Percentiles rank a stretch among this genome's conserved stretches.
phyloP scores from a whole-genome alignment of 1,140 invertebrate genomes.

The Yoshiicerus persimilis region DNA sequence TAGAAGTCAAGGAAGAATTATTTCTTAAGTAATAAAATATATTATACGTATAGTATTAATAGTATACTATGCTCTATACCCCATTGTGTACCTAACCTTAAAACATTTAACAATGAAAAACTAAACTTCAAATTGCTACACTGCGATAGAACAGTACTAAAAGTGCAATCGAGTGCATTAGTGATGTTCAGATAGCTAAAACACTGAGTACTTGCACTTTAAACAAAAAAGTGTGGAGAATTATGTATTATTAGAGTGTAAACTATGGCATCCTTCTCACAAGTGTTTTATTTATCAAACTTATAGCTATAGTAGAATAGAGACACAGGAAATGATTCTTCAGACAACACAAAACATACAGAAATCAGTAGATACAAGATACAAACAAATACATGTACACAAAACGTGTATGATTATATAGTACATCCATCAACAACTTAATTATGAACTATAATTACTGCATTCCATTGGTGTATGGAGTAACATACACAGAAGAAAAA shows the following conservation, averaged over 20 bases:
- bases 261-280: conserved; percentile 14
- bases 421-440: neutral
- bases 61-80: too few relatives aligned
- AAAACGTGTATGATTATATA: too few relatives aligned
- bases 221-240: neutral
- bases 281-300: neutral
- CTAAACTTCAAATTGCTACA: neutral
- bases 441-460: neutral
- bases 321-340: neutral
- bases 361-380: neutral
- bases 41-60: neutral
- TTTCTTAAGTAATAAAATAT: neutral
- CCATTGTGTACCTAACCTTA: neutral
- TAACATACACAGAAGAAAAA: neutral
- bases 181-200: neutral
- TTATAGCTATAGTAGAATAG: neutral
- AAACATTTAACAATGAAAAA: neutral
- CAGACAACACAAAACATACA: neutral
- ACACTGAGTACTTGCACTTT: neutral
- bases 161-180: conserved; percentile 4
- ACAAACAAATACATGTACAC: neutral
- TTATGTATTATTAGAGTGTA: conserved; percentile 14
- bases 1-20: neutral
- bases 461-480: neutral
- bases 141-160: neutral